Evolutionary conservation across 2,797 vertebrate species (phyloP).

Genomic region (Pteropus rufus): DNA sequence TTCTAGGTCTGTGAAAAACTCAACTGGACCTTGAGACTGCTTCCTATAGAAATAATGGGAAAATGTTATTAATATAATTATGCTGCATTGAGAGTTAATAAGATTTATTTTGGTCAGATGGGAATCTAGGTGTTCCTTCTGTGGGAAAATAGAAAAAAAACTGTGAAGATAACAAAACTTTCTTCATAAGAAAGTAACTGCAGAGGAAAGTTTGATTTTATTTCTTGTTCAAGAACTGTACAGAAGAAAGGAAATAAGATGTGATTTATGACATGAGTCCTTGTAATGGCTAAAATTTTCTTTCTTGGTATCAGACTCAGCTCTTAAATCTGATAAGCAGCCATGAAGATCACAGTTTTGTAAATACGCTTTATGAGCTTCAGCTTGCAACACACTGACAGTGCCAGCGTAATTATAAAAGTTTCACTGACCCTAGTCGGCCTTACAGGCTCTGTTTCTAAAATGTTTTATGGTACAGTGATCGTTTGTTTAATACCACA

Average conservation of each 20-base stretch:
- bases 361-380: conserved; percentile 11
- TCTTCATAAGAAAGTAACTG: neutral
- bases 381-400: neutral
- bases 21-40: neutral
- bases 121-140: neutral
- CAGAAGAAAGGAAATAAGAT: neutral
- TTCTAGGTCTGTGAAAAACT: neutral
- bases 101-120: neutral
- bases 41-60: neutral
- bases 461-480: neutral
- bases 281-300: conserved; percentile 10
- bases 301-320: neutral
- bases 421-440: neutral
- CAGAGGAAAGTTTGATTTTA: neutral
- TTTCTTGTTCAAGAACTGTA: neutral
- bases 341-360: neutral
- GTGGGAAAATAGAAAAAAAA: neutral
- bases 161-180: neutral
- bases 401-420: neutral
- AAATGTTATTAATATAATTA: neutral
- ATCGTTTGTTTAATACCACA: neutral
- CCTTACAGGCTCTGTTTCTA: neutral
- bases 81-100: neutral
- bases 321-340: neutral
- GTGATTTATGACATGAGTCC: neutral